phyloP scores from a whole-genome alignment of 1,140 invertebrate species.

The Lasaia peninsularis region DNA sequence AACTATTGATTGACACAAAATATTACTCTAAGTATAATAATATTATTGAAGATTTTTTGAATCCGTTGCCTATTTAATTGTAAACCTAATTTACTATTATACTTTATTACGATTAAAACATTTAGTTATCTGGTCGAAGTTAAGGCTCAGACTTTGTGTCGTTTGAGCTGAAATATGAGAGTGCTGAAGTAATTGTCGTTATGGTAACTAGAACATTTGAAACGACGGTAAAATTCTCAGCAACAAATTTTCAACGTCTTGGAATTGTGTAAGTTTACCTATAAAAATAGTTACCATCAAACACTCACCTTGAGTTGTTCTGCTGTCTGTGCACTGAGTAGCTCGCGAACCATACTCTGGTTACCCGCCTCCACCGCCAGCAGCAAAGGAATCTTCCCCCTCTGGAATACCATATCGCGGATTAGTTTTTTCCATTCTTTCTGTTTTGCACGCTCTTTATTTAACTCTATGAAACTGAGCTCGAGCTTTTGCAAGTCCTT shows the following conservation, averaged over 20 bases:
- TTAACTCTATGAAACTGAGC: slow-evolving; percentile 77
- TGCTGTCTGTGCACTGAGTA: slow-evolving; percentile 89
- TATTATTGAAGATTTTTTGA: no score
- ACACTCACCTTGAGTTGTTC: slow-evolving; percentile 83
- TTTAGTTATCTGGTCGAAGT: no score
- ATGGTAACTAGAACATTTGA: background rate
- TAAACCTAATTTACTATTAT: no score
- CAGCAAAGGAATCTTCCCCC: slow-evolving; percentile 94
- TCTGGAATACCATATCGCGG: slow-evolving; percentile 81
- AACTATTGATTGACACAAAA: no score
- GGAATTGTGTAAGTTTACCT: no score
- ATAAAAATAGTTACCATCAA: background rate
- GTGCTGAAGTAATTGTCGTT: background rate
- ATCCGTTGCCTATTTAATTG: no score
- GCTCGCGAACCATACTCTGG: slow-evolving; percentile 93
- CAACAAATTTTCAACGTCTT: background rate
- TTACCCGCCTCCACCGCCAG: slow-evolving; percentile 95
- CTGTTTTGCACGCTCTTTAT: slow-evolving; percentile 75
- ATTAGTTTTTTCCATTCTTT: slow-evolving; percentile 78
- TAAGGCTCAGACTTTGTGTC: no score
- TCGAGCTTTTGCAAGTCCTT: slow-evolving; percentile 65
- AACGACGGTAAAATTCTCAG: background rate
- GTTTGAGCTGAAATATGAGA: no score
- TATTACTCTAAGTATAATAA: no score
- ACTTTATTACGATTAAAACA: no score